phyloP scores from a whole-genome alignment of 2,888 invertebrate species.

The Abrostola tripartita region DNA sequence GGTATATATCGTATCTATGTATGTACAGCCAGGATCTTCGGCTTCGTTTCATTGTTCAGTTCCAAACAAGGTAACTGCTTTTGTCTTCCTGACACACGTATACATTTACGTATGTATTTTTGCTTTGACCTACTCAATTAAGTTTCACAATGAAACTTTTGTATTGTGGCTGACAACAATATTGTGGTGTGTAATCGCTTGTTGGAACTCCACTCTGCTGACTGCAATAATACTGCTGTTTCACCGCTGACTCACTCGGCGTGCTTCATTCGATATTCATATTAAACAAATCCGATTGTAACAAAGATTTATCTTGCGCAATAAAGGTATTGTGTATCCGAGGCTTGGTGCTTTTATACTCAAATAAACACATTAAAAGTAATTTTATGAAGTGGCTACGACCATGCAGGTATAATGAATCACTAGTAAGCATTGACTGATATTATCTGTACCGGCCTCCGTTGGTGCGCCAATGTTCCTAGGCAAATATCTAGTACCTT shows the following conservation, averaged over 20 bases:
- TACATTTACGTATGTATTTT: conserved; percentile 44
- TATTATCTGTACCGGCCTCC: conserved; percentile 52
- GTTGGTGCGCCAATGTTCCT: conserved; percentile 34
- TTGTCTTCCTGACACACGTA: conserved; percentile 46
- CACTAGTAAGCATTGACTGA: conserved; percentile 56
- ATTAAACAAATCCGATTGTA: conserved; percentile 76
- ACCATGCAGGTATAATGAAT: conserved; percentile 61
- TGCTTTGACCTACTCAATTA: conserved; percentile 62
- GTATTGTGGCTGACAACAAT: conserved; percentile 58
- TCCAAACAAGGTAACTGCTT: conserved; percentile 35
- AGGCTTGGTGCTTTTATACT: conserved; percentile 64
- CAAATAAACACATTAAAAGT: conserved; percentile 70
- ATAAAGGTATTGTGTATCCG: conserved; percentile 72
- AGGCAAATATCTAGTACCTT: conserved; percentile 46
- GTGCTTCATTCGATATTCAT: conserved; percentile 72
- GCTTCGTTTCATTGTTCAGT: conserved; percentile 28
- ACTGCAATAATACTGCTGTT: conserved; percentile 59
- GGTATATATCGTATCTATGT: not conserved
- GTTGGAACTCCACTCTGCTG: conserved; percentile 58
- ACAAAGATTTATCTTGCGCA: conserved; percentile 76
- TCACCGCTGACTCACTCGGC: conserved; percentile 67
- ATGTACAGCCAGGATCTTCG: not conserved
- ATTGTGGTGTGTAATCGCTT: conserved; percentile 61
- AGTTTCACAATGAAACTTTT: conserved; percentile 61
- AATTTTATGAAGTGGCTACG: conserved; percentile 58